phyloP scores from a whole-genome alignment of 1,140 invertebrate genomes.

The Cydia strobilella region DNA sequence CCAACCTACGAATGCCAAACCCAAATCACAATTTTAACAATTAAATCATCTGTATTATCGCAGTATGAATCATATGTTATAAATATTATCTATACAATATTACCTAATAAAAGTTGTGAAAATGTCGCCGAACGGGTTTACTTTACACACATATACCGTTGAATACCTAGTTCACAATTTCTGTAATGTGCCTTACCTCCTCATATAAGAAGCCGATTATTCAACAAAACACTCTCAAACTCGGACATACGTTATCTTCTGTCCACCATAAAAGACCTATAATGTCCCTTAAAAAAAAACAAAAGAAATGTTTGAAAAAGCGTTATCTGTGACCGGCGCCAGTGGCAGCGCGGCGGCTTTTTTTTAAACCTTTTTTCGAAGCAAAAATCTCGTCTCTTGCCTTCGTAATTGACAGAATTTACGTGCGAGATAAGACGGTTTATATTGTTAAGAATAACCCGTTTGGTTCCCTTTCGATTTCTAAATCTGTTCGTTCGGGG shows the following conservation, averaged over 20 bases:
- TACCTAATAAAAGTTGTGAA: background rate
- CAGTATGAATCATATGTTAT: background rate
- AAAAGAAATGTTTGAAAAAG: slow-evolving; percentile 23
- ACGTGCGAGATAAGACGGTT: slow-evolving; percentile 31
- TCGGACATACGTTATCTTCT: slow-evolving; percentile 27
- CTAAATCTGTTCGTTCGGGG: slow-evolving; percentile 8
- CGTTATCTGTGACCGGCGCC: slow-evolving; percentile 31
- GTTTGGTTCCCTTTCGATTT: slow-evolving; percentile 31
- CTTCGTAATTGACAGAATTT: slow-evolving; percentile 32
- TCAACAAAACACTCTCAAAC: slow-evolving; percentile 7
- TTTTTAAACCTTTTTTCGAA: slow-evolving; percentile 29
- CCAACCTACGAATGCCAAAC: no score
- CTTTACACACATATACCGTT: slow-evolving; percentile 5
- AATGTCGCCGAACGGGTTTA: slow-evolving; percentile 9
- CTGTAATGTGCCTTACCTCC: background rate
- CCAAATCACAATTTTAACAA: no score
- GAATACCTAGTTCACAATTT: background rate
- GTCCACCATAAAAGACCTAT: slow-evolving; percentile 34
- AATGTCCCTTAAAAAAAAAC: slow-evolving; percentile 33
- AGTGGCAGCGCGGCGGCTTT: slow-evolving; percentile 20
- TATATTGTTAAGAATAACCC: slow-evolving; percentile 32
- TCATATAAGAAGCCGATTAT: background rate
- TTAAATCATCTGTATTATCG: no score
- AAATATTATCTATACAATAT: background rate
- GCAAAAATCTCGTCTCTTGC: slow-evolving; percentile 30